These are phyloP conservation scores for Oceanodroma leucorhoa DNA, from an alignment of 2,797 vertebrate species.

Conservation along the genomic window DNA sequence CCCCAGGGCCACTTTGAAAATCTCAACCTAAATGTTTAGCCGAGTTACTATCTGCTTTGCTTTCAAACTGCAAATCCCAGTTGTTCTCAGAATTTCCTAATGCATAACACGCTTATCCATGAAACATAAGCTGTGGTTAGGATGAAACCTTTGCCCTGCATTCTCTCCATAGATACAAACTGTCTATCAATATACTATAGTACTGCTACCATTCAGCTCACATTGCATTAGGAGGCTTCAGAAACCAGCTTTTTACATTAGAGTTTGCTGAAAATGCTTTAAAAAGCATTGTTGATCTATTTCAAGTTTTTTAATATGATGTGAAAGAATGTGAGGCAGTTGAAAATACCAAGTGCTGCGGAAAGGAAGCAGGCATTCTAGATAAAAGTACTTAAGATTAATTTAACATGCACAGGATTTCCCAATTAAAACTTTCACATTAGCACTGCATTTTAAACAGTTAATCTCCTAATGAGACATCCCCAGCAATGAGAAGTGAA, in stretches of 20 bases:
- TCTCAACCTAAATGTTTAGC: conserved; percentile 24
- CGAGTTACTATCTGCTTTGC: not conserved
- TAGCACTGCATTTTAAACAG: conserved; percentile 73
- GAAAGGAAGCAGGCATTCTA: conserved; percentile 60
- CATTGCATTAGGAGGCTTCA: not conserved
- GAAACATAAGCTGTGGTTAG: conserved; percentile 6
- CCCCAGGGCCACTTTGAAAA: not conserved
- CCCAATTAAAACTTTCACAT: conserved; percentile 76
- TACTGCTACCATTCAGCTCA: not conserved
- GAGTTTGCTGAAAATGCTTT: too few species aligned
- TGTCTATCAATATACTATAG: not conserved
- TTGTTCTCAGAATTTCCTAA: conserved; percentile 12
- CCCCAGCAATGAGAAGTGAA: conserved; percentile 67
- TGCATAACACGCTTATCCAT: not conserved
- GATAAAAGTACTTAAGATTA: conserved; percentile 75
- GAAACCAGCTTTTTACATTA: not conserved
- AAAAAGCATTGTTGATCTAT: not conserved
- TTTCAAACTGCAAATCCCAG: conserved; percentile 45
- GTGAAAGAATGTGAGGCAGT: conserved; percentile 15
- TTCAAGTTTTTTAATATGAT: not conserved
- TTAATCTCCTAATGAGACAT: conserved; percentile 75
- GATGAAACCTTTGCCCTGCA: conserved; percentile 33
- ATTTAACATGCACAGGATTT: conserved; percentile 74
- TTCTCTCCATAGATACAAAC: not conserved
- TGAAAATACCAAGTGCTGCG: conserved; percentile 34